Conservation (phyloP, 2,113 vertebrate species). For the Sylvilagus bachmani region DNA sequence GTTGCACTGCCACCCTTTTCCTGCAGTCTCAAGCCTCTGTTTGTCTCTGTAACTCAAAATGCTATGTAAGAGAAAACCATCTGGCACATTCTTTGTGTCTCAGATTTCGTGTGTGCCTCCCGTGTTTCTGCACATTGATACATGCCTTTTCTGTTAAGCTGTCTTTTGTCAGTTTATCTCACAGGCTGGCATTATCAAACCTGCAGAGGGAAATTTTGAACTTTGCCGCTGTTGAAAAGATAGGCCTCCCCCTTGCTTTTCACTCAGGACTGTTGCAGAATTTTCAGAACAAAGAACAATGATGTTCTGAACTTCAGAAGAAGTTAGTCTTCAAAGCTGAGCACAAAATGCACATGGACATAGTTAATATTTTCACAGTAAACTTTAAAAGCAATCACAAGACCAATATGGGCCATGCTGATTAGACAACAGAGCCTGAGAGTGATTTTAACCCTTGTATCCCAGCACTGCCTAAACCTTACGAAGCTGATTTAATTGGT, state of each 20-base stretch:
- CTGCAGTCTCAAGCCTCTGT: neutral
- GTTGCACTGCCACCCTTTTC: too few species aligned
- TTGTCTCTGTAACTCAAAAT: neutral
- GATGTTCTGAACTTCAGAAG: neutral
- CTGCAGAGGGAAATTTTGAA: neutral
- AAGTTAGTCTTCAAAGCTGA: slow-evolving; percentile 12
- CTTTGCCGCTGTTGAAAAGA: neutral
- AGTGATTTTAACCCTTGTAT: neutral
- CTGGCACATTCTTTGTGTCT: neutral
- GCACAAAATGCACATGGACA: neutral
- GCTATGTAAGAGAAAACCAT: neutral
- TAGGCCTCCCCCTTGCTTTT: neutral
- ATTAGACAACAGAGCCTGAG: neutral
- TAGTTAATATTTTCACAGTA: slow-evolving; percentile 43
- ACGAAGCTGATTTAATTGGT: neutral
- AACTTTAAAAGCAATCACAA: slow-evolving; percentile 35
- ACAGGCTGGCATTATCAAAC: neutral
- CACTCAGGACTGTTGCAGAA: neutral
- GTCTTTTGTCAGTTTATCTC: neutral
- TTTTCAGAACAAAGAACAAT: slow-evolving; percentile 19
- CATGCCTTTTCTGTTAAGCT: neutral
- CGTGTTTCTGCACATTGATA: neutral
- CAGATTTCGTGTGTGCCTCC: neutral
- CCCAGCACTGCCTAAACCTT: neutral
- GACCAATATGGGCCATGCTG: neutral